Evolutionary conservation across 2,113 vertebrate species (phyloP), one percentile per base, ranked within the genome.

Genomic region (Bufo gargarizans): DNA sequence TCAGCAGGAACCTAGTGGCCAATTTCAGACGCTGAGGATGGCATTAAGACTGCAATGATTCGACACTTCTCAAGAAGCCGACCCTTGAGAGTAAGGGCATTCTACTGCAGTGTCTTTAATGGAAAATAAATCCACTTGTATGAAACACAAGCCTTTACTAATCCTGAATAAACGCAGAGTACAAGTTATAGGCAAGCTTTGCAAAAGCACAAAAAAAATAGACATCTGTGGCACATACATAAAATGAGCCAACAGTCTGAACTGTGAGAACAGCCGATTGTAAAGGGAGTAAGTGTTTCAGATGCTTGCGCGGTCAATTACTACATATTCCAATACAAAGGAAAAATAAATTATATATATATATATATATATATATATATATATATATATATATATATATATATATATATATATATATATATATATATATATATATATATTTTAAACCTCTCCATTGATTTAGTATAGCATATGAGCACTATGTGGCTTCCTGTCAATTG

Each of bases 41-140:
- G 63, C 50, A 79, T 67, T 79, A 59, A 80, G 49, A 76, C 67
- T 77, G 55, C 55, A 14, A 19, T 63, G 79, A 82, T 82, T 63
- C 33, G 5, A 71, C 53, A 74, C 79, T 50, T 88, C 80, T 61
- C 50, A 10, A 82, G 67, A 61, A 61, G 11, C 53, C 82, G 63
- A 87, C 86, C 86, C 86, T 49, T 47, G 86, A 88, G 86, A 76
- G 53, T n/a, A 43, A 63, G 56, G 69, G 79, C 55, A 72, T 63
- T 82, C 59, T 63, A 33, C 80, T 17, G 33, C 79, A 82, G 77
- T 80, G 63, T 71, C 50, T 87, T 80, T 71, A 88, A 88, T 82
- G 56, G 77, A 88, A 88, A 88, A 76, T 82, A 88, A 76, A 88
- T 74, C 79, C 79, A 76, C 79, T 88, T 88, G 55, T 82, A 58